These are phyloP conservation scores for Oryzias dopingdopingensis DNA, from an alignment of 2,797 vertebrate genomes.

Conservation along the genomic window DNA sequence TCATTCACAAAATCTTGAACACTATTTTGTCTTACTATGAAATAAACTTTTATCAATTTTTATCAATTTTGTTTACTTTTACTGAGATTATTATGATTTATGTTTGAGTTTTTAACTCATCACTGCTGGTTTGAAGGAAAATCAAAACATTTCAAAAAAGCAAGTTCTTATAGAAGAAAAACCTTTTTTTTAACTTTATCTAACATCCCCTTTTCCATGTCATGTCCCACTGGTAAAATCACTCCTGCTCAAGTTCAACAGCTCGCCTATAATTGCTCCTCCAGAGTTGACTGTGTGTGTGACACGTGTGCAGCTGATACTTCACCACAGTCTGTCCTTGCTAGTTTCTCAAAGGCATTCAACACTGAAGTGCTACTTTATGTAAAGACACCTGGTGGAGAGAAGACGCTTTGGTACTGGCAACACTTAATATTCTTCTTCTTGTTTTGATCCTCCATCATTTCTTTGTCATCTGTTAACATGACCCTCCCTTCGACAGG, in stretches of 20 bases:
- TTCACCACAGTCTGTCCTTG: slow-evolving; percentile 43
- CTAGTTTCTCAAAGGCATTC: slow-evolving; percentile 62
- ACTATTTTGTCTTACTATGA: too few species aligned
- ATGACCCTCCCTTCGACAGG: slow-evolving; percentile 40
- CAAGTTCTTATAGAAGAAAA: not conserved
- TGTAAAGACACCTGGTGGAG: slow-evolving; percentile 51
- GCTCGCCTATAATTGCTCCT: slow-evolving; percentile 71
- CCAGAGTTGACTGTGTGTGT: slow-evolving; percentile 68
- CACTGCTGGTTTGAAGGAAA: slow-evolving; percentile 13
- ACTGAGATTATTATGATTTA: too few species aligned
- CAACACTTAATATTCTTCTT: slow-evolving; percentile 61
- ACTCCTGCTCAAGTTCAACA: slow-evolving; percentile 61
- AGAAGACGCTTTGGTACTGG: slow-evolving; percentile 34
- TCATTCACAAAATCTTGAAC: too few species aligned
- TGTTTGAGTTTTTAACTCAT: not conserved
- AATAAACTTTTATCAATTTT: too few species aligned
- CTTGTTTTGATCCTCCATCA: slow-evolving; percentile 53
- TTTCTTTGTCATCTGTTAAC: slow-evolving; percentile 57
- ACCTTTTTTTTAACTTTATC: not conserved
- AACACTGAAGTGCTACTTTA: slow-evolving; percentile 45
- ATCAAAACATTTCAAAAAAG: not conserved
- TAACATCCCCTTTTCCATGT: slow-evolving; percentile 12
- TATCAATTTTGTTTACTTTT: too few species aligned
- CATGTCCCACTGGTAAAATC: slow-evolving; percentile 30
- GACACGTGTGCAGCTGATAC: slow-evolving; percentile 64